Base-by-base conservation (phyloP, 2,797 vertebrate genomes). In the Gallinago stenura region DNA sequence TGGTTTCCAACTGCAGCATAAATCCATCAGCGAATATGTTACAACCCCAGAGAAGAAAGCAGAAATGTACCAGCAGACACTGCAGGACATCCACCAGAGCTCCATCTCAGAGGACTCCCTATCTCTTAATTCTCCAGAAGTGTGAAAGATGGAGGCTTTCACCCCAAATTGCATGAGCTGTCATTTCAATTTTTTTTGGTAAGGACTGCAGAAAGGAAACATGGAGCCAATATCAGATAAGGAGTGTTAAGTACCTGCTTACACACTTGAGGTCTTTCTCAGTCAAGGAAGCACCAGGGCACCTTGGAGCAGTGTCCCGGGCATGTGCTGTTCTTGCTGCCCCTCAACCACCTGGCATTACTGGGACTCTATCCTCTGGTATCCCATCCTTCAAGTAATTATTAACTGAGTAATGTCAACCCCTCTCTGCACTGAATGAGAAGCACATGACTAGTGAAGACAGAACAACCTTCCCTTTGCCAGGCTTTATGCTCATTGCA, bases 1-100 rank as follows among this genome's bases (percentile, higher is more conserved):
- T 97, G 96, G 89, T 97, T 98, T 97, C 90, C 95, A 97, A 95
- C 79, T 93, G 89, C 88, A 96, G 95, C 87, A 94, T 95, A 97
- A 97, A 98, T 97, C 97, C 94, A 3, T 85, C 95, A 92, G 60
- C 18, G 4, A 61, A n/a, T 50, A 58, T 30, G 73, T 86, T 96
- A 96, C 70, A 94, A 7, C 15, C 73, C 70, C 43, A 3, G 48
- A 56, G 94, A 89, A 82, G 84, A 75, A 93, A 94, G 86, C 22
- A 76, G 56, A 93, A 85, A 45, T 2, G 3, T 68, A 88, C 39
- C 57, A 50, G 83, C 62, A 85, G 82, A 54, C 64, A 25, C 45
- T 56, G 71, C 35, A 64, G 71, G 9, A 62, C 25, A 28, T 48
- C 76, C 39, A 84, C 33, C 39, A 82, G 53, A 82, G 35, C 58